A percentile compares a stretch with the other conserved stretches of the same genome.
phyloP scores from a whole-genome alignment of 2,113 vertebrate genomes.

The Nestor notabilis region DNA sequence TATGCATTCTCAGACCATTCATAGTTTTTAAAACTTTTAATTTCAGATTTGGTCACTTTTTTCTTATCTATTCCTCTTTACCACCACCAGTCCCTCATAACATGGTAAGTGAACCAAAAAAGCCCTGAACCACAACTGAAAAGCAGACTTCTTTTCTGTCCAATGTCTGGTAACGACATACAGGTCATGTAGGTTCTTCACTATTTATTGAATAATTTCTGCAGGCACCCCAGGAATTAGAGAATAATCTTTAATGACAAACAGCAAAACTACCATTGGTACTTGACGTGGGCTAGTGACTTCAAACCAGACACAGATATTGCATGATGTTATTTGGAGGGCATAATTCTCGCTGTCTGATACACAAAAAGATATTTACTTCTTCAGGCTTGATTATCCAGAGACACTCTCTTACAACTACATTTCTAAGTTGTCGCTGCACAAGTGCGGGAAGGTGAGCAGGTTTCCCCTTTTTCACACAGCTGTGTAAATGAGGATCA shows the following conservation, averaged over 20 bases:
- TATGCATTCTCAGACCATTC: background rate
- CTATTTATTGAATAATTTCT: background rate
- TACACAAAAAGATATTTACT: background rate
- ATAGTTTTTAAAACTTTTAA: background rate
- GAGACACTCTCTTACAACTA: background rate
- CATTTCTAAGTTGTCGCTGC: background rate
- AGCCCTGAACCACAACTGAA: background rate
- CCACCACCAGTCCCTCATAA: rapidly evolving
- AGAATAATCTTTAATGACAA: background rate
- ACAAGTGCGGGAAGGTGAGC: background rate
- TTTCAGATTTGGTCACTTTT: background rate
- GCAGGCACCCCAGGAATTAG: background rate
- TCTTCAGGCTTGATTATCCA: background rate
- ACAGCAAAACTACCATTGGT: background rate
- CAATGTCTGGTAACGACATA: background rate
- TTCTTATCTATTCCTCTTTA: background rate
- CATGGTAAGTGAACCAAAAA: background rate
- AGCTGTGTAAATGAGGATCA: background rate
- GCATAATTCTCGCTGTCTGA: background rate
- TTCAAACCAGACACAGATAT: background rate
- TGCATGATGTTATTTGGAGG: background rate
- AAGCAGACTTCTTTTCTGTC: background rate
- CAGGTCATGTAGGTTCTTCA: background rate
- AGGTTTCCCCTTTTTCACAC: background rate
- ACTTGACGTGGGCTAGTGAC: background rate